phyloP scores from a whole-genome alignment of 2,888 invertebrate genomes.

The Thyatira batis region DNA sequence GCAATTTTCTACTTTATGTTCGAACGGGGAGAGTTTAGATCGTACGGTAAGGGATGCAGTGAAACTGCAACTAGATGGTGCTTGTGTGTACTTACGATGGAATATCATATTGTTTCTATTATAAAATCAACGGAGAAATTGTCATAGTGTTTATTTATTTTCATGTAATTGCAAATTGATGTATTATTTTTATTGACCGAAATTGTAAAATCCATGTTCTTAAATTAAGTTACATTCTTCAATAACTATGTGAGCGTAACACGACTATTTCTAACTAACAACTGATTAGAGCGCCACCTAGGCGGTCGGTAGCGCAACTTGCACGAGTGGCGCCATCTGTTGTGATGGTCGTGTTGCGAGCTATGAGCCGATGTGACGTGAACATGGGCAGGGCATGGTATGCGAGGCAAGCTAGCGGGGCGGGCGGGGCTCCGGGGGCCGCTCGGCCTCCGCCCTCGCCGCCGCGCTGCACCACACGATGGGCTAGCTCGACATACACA shows the following conservation, averaged over 20 bases:
- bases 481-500: constrained; percentile 71
- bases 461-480: neutral
- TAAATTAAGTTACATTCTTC: constrained; percentile 48
- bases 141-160: constrained; percentile 67
- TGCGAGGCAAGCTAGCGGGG: constrained; percentile 13
- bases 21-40: constrained; percentile 46
- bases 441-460: neutral
- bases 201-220: constrained; percentile 43
- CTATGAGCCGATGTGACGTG: constrained; percentile 42
- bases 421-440: constrained; percentile 17
- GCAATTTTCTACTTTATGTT: constrained; percentile 36
- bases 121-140: constrained; percentile 41
- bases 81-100: constrained; percentile 79
- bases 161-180: constrained; percentile 39
- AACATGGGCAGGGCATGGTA: constrained; percentile 11
- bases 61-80: constrained; percentile 73
- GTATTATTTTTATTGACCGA: constrained; percentile 28
- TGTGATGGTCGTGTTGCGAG: constrained; percentile 30
- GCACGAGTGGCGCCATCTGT: constrained; percentile 14
- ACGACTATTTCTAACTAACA: constrained; percentile 27
- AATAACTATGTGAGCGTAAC: constrained; percentile 56
- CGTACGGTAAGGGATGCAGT: constrained; percentile 62
- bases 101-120: constrained; percentile 65
- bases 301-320: constrained; percentile 10
- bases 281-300: constrained; percentile 29